These are phyloP conservation scores for Labroides dimidiatus DNA, from an alignment of 2,797 vertebrate genomes.

Conservation along the genomic window DNA sequence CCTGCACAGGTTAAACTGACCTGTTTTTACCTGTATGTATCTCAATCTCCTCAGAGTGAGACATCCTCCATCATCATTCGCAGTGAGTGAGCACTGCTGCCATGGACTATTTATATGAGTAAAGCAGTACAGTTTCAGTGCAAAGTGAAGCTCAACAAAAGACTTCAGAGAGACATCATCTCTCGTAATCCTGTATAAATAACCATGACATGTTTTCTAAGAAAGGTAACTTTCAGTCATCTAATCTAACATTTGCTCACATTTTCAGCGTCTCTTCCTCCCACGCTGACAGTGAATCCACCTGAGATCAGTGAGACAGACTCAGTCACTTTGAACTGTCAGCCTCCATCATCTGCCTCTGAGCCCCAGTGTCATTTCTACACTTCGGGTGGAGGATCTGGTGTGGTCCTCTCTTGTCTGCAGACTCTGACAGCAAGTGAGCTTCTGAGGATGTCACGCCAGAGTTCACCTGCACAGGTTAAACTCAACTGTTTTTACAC, in stretches of 20 bases:
- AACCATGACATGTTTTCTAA: no score
- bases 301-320: constrained; percentile 38
- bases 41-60: constrained; percentile 6
- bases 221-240: no score
- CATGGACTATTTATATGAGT: no score
- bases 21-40: constrained; percentile 13
- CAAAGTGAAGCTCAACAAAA: no score
- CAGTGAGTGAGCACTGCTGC: constrained; percentile 8
- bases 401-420: rapidly evolving
- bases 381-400: rapidly evolving
- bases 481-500: constrained; percentile 38
- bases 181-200: no score
- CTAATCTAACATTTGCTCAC: no score
- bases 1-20: constrained; percentile 24
- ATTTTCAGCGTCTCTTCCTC: constrained; percentile 23
- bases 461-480: constrained; percentile 24
- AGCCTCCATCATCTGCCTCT: constrained; percentile 24
- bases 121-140: no score
- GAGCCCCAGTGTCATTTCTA: constrained; percentile 35
- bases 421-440: constrained; percentile 29
- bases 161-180: no score
- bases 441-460: constrained; percentile 2
- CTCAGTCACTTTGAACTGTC: constrained; percentile 52
- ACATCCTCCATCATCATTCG: constrained; percentile 3
- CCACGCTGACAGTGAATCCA: constrained; percentile 26